Evolutionary conservation across 1,140 invertebrate species (phyloP).

Genomic region (Caerostris darwini): DNA sequence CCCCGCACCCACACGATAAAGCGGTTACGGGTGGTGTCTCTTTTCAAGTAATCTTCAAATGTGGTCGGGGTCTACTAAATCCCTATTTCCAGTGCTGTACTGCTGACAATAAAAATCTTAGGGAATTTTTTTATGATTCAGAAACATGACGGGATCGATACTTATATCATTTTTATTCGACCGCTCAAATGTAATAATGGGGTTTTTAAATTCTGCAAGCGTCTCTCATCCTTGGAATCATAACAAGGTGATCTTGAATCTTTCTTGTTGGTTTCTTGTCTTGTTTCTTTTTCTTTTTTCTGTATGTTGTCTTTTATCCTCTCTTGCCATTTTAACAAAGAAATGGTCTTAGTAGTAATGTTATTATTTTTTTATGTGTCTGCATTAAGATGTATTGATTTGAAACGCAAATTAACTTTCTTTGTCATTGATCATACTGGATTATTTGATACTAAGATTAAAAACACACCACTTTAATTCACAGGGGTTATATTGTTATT

Average conservation of each 20-base stretch:
- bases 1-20: background rate
- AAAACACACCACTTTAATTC: too few species aligned
- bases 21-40: background rate
- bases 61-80: background rate
- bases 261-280: background rate
- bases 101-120: background rate
- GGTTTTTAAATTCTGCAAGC: background rate
- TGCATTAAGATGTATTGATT: too few species aligned
- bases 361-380: too few species aligned
- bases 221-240: background rate
- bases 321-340: too few species aligned
- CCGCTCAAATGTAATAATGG: background rate
- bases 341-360: too few species aligned
- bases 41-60: background rate
- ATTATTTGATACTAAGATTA: too few species aligned
- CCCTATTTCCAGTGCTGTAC: background rate
- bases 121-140: conserved; percentile 20
- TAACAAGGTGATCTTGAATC: background rate
- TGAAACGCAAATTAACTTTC: too few species aligned
- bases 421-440: too few species aligned
- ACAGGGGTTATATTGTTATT: too few species aligned
- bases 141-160: conserved; percentile 24
- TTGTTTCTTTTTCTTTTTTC: background rate
- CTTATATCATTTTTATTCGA: conserved; percentile 50
- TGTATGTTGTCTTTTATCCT: background rate